Evolutionary conservation across 2,113 vertebrate genomes (phyloP), one percentile per base, ranked within the genome.

Genomic region (Mesembrinibis cayennensis): DNA sequence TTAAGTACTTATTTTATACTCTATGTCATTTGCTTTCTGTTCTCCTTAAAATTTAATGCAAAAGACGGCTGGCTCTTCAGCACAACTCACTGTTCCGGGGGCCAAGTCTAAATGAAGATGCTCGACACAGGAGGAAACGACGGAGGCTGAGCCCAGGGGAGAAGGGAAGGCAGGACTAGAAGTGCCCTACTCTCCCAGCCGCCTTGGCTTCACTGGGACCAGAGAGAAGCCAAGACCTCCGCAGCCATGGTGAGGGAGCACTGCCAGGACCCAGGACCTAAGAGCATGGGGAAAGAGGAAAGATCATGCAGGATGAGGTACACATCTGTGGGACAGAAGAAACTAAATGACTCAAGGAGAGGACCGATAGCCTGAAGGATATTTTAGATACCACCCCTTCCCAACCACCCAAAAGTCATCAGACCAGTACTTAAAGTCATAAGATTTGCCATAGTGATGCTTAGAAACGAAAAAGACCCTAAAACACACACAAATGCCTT

Each of bases 71-170:
- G 76, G 67, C 50, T 81, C 17, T 70, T 79, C 85, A 76, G 34
- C 47, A 45, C 16, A 77, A 25, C 58, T 83, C 82, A 3, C 36
- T 74, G 55, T 8, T 86, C 53, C 63, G 6, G 5, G 70, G 72
- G 82, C 52, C 82, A 84, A 79, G 72, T 19, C 61, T 70, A 90
- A 73, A 34, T 4, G 26, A 91, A 82, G 84, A 65, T 32, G 53
- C 59, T 50, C 1, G 0, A 22, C 38, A 58, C 6, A 11, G 0
- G 3, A 22, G 22, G 49, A 82, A 71, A 74, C 0, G 1, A 63
- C 1, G 2, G 40, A 87, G n/a, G 21, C 38, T 93, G 85, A 90
- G 70, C 47, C 59, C 2, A 1, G 8, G 11, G 14, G 2, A 67
- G 25, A 62, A 23, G n/a, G 19, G 47, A 65, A 77, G 49, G 76